phyloP scores from a whole-genome alignment of 2,113 vertebrate species.

The Vulpes ferrilata region DNA sequence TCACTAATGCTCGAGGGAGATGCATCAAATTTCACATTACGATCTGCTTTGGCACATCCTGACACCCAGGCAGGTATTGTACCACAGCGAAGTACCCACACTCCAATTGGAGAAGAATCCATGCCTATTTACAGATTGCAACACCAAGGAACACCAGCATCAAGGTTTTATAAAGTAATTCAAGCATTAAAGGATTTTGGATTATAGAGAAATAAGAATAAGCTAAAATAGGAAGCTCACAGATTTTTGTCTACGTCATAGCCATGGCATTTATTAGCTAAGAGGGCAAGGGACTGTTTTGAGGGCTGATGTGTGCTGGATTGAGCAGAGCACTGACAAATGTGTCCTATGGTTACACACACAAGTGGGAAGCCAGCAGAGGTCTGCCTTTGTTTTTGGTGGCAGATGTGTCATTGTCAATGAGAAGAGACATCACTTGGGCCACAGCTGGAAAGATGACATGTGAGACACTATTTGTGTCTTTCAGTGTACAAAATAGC shows the following conservation, averaged over 20 bases:
- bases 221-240: not conserved
- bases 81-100: not conserved
- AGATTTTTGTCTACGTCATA: not conserved
- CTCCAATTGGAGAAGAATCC: not conserved
- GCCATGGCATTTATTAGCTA: not conserved
- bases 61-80: not conserved
- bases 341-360: not conserved
- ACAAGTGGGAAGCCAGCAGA: not conserved
- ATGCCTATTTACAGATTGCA: not conserved
- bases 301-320: not conserved
- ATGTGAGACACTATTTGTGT: not conserved
- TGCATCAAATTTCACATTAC: not conserved
- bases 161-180: not conserved
- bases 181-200: not conserved
- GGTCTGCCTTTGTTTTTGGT: not conserved
- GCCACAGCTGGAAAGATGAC: not conserved
- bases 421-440: not conserved
- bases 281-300: not conserved
- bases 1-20: not conserved
- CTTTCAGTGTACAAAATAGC: not conserved
- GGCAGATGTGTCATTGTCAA: not conserved
- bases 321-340: not conserved
- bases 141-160: not conserved
- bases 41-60: not conserved
- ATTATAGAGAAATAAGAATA: not conserved